Percentiles rank a stretch among this genome's conserved stretches.
phyloP scores from a whole-genome alignment of 92 coral and sea anemone species.

The Phymanthus crucifer region DNA sequence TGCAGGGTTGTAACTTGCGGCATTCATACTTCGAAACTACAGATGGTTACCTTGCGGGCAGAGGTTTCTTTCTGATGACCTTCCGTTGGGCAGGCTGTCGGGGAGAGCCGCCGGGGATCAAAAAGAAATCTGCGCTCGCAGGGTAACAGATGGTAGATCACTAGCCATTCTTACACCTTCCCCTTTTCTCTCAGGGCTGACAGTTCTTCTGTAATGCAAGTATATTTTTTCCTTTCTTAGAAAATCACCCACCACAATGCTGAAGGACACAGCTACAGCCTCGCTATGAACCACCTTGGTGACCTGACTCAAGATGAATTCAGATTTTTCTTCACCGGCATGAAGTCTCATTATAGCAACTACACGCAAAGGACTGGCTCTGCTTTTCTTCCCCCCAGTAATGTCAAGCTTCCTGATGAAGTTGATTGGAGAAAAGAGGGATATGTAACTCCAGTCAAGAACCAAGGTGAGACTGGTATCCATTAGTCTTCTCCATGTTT shows the following conservation, averaged over 20 bases:
- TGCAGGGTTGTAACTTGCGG: too few species aligned
- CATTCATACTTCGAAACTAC: too few species aligned
- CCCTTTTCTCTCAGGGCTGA: background rate
- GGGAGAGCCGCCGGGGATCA: too few species aligned
- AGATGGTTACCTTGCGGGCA: too few species aligned
- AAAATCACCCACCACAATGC: conserved; percentile 56
- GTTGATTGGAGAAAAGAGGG: conserved; percentile 93
- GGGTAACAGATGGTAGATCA: too few species aligned
- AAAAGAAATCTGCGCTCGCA: too few species aligned
- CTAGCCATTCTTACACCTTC: too few species aligned
- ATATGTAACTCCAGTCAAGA: conserved; percentile 86
- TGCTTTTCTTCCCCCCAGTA: conserved; percentile 52
- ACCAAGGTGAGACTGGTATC: conserved; percentile 62
- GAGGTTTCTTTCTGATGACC: too few species aligned
- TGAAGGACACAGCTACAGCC: conserved; percentile 53
- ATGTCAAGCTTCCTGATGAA: conserved; percentile 48
- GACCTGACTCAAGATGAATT: conserved; percentile 79
- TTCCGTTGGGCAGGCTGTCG: too few species aligned
- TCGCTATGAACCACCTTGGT: conserved; percentile 81
- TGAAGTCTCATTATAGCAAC: conserved; percentile 39
- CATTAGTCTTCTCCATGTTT: too few species aligned
- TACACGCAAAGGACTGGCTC: conserved; percentile 31
- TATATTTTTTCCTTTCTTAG: conserved; percentile 25
- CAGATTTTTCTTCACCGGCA: conserved; percentile 48
- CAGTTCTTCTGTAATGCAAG: background rate